A percentile compares a stretch with the other conserved stretches of the same genome.
Evolutionary conservation across 37 sponge, comb jelly and placozoan species (phyloP).

Genomic region (Beroe ovata): DNA sequence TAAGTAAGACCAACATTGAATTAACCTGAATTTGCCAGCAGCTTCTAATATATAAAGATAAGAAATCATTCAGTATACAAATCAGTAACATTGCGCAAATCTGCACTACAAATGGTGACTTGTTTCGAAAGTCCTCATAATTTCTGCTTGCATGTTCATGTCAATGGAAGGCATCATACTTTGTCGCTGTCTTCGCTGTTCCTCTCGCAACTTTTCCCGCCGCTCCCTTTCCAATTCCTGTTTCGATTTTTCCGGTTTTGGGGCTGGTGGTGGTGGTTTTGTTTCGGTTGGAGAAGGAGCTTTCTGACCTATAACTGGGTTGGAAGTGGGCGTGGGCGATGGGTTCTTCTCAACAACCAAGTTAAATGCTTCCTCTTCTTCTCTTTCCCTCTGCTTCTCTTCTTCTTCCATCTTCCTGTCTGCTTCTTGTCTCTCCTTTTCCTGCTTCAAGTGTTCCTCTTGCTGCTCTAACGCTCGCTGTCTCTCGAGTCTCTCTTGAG

Average conservation of each 20-base stretch:
- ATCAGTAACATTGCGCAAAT: not conserved
- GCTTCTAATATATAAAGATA: not conserved
- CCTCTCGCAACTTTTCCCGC: conserved; percentile 40
- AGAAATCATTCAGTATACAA: not conserved
- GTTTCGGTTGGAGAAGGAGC: not conserved
- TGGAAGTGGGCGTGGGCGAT: not conserved
- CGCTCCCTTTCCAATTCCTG: conserved; percentile 14
- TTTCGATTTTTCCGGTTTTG: conserved; percentile 13
- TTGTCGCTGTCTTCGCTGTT: conserved; percentile 33
- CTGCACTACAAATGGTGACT: conserved; percentile 24
- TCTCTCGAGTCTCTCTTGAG: conserved; percentile 38
- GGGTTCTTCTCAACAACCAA: conserved; percentile 14
- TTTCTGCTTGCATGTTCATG: conserved; percentile 67
- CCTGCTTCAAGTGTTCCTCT: conserved; percentile 23
- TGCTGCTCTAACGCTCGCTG: conserved; percentile 16
- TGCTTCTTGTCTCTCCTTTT: conserved; percentile 54
- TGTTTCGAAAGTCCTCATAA: conserved; percentile 55
- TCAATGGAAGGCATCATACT: conserved; percentile 53
- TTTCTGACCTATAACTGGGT: not conserved
- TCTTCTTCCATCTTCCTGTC: conserved; percentile 50
- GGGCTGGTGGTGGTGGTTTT: not conserved
- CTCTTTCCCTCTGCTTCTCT: conserved; percentile 52
- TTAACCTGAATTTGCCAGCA: no score
- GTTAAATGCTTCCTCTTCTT: conserved; percentile 50
- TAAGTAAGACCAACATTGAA: no score